Evolutionary conservation across 2,888 invertebrate genomes (phyloP).

Genomic region (Carpatolechia fugitivella): DNA sequence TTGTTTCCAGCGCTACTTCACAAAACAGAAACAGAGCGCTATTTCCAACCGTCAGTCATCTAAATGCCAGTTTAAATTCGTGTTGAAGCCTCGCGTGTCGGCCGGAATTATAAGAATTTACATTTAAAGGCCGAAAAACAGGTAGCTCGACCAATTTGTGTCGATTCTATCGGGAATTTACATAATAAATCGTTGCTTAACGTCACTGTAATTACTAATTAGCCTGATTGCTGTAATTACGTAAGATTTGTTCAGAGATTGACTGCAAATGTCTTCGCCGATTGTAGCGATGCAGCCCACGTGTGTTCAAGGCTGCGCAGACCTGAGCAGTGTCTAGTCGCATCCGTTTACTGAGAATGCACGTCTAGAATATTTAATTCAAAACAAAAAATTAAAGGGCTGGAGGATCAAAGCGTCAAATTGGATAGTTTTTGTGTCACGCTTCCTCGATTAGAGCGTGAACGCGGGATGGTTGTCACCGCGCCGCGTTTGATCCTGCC

Average conservation of each 20-base stretch:
- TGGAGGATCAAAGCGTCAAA: conserved; percentile 48
- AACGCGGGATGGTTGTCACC: conserved; percentile 29
- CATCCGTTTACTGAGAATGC: conserved; percentile 49
- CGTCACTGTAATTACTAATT: conserved; percentile 3
- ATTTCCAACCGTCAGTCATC: conserved; percentile 28
- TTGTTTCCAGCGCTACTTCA: background rate
- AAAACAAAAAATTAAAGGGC: conserved; percentile 42
- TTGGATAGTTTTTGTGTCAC: conserved; percentile 48
- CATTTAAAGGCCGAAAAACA: conserved; percentile 28
- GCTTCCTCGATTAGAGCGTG: conserved; percentile 28
- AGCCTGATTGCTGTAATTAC: background rate
- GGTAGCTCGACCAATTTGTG: conserved; percentile 17
- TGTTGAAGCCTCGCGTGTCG: conserved; percentile 18
- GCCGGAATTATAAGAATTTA: conserved; percentile 24
- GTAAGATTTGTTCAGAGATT: background rate
- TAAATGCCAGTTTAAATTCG: conserved; percentile 19
- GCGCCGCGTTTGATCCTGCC: conserved; percentile 47
- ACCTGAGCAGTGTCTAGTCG: no score
- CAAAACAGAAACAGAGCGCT: conserved; percentile 6
- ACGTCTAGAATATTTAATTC: conserved; percentile 53
- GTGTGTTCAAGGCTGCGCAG: conserved; percentile 59
- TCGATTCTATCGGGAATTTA: conserved; percentile 7
- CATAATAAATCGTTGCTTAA: conserved; percentile 8
- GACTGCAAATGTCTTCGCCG: background rate
- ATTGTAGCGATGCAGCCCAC: conserved; percentile 49